Evolutionary conservation across 2,113 vertebrate species (phyloP).

Genomic region (Indicator indicator): DNA sequence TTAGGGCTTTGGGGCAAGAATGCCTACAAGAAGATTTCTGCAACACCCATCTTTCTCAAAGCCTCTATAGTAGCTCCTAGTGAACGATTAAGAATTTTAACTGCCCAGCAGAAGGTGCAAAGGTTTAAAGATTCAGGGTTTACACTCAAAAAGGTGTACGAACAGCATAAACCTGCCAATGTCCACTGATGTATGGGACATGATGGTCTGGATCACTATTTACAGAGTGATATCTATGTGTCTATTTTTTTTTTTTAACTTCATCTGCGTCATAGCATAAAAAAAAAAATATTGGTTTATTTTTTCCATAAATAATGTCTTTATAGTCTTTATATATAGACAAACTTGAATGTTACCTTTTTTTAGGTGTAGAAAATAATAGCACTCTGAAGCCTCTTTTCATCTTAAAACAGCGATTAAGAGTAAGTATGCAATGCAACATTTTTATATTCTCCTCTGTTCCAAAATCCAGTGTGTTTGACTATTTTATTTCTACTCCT

Average conservation of each 20-base stretch:
- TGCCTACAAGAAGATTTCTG: not conserved
- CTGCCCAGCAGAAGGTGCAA: not conserved
- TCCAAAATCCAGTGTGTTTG: slow-evolving; percentile 54
- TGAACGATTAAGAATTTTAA: not conserved
- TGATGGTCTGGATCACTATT: not conserved
- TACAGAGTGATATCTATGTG: not conserved
- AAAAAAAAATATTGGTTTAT: not conserved
- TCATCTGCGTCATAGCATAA: not conserved
- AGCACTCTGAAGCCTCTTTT: not conserved
- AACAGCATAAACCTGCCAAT: not conserved
- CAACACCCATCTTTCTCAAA: not conserved
- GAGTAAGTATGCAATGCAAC: slow-evolving; percentile 1
- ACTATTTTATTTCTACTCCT: slow-evolving; percentile 69
- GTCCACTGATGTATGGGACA: accelerated
- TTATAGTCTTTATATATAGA: not conserved
- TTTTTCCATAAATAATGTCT: not conserved
- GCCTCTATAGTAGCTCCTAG: not conserved
- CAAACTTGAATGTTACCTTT: not conserved
- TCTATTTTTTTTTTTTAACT: not conserved
- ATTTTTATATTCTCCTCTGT: slow-evolving; percentile 31
- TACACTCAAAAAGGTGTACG: not conserved
- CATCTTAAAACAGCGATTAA: slow-evolving; percentile 59
- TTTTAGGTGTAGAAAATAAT: slow-evolving; percentile 51
- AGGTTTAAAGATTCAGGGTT: not conserved
- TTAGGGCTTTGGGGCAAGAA: not conserved